Conservation (phyloP, 2,888 invertebrate species). For the Pocota personata region DNA sequence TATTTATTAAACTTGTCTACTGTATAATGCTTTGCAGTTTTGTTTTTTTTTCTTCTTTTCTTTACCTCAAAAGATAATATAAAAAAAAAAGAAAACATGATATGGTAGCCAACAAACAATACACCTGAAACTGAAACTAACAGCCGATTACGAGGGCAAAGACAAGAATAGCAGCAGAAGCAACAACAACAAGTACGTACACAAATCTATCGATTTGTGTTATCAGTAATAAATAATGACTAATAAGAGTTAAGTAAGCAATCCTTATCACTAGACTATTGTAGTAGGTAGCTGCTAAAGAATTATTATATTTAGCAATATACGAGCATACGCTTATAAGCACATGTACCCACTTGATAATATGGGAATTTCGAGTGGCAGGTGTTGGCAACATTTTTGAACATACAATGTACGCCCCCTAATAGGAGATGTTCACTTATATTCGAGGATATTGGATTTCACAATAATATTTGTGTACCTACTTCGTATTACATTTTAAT, state of each 20-base stretch:
- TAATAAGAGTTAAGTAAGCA: constrained; percentile 52
- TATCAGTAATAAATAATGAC: constrained; percentile 49
- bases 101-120: constrained; percentile 41
- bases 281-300: constrained; percentile 44
- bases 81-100: background rate
- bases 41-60: background rate
- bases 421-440: background rate
- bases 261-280: constrained; percentile 39
- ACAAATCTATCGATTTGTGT: constrained; percentile 51
- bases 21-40: constrained; percentile 17
- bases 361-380: constrained; percentile 13
- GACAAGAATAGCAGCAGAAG: background rate
- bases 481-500: background rate
- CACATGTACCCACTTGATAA: constrained; percentile 2
- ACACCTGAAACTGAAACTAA: constrained; percentile 33
- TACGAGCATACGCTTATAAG: constrained; percentile 3
- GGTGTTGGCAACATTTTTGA: constrained; percentile 8
- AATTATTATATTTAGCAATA: constrained; percentile 29
- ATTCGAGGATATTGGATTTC: background rate
- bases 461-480: background rate
- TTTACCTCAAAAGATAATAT: constrained; percentile 1
- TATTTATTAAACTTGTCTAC: constrained; percentile 30
- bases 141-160: constrained; percentile 26
- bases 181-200: constrained; percentile 16
- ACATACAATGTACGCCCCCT: background rate